Evolutionary conservation across 2,797 vertebrate genomes (phyloP).

Genomic region (Clarias laeviceps): DNA sequence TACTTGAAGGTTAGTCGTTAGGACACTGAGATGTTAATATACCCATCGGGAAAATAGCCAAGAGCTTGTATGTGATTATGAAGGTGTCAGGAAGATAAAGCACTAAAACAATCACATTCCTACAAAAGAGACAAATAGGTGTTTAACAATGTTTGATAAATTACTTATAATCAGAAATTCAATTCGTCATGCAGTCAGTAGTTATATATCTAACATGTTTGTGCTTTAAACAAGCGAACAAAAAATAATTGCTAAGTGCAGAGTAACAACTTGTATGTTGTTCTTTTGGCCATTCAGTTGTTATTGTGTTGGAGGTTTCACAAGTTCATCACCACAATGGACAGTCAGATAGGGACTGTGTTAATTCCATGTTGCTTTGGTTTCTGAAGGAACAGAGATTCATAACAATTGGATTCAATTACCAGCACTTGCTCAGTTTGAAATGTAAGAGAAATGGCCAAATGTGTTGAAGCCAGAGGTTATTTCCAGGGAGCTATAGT

Average conservation of each 20-base stretch:
- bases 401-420: background rate
- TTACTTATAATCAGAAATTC: background rate
- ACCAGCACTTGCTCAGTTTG: background rate
- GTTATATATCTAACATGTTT: background rate
- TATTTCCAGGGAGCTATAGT: background rate
- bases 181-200: background rate
- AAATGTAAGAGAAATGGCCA: background rate
- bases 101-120: conserved; percentile 22
- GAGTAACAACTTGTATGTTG: background rate
- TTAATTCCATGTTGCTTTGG: background rate
- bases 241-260: background rate
- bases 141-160: background rate
- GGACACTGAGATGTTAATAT: conserved; percentile 10
- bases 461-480: background rate
- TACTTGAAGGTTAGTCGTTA: conserved; percentile 28
- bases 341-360: background rate
- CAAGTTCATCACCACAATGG: background rate
- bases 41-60: background rate
- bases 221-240: background rate
- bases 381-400: background rate
- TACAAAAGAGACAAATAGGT: background rate
- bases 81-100: conserved; percentile 4
- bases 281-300: background rate
- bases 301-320: background rate
- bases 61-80: background rate